Conservation (phyloP, 2,888 invertebrate genomes). For the Epinotia nisella region DNA sequence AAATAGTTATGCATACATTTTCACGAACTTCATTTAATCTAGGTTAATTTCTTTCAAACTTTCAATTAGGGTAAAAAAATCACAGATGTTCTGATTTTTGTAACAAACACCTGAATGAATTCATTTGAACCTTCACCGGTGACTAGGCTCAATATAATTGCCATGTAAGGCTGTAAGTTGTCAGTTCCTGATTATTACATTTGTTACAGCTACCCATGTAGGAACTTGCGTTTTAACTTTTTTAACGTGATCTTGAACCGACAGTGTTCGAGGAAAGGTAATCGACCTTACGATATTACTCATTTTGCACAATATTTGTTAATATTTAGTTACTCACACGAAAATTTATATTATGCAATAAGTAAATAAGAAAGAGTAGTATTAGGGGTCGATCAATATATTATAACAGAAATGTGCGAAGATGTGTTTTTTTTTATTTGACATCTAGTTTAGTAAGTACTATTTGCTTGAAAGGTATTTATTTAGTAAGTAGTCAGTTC, state of each 20-base stretch:
- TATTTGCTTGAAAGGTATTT: no score
- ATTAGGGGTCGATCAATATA: no score
- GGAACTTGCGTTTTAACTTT: neutral
- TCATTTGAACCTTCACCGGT: neutral
- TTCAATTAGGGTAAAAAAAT: no score
- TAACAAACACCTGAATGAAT: neutral
- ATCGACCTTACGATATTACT: conserved; percentile 21
- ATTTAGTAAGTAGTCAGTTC: no score
- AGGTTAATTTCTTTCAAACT: no score
- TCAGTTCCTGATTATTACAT: conserved; percentile 24
- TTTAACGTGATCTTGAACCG: conserved; percentile 5
- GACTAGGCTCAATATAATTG: neutral
- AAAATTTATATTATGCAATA: conserved; percentile 1
- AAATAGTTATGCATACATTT: no score
- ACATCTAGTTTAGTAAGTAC: no score
- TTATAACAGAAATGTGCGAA: no score
- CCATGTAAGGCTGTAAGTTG: neutral
- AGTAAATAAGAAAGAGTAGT: neutral
- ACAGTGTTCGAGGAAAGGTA: conserved; percentile 16
- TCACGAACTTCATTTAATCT: no score
- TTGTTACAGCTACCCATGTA: conserved; percentile 21
- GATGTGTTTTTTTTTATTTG: no score
- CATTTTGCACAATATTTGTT: conserved; percentile 17
- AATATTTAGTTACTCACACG: conserved; percentile 3
- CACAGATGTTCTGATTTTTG: neutral